Percentiles rank a stretch among this genome's conserved stretches.
Evolutionary conservation across 2,888 invertebrate genomes (phyloP).

Genomic region (Ophioninae sp.): DNA sequence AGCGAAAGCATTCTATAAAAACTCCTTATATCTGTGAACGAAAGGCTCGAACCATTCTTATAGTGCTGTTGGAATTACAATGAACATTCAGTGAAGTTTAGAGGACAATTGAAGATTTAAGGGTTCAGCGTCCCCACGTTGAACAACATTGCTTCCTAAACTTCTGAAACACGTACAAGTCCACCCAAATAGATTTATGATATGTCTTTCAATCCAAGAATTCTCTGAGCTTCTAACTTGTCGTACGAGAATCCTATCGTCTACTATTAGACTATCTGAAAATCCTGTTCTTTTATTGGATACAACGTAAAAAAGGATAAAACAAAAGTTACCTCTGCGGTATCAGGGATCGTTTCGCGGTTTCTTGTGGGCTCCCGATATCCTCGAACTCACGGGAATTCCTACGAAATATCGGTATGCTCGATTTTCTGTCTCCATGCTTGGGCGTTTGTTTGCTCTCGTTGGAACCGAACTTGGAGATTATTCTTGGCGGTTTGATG

Average conservation of each 20-base stretch:
- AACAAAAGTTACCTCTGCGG: conserved; percentile 75
- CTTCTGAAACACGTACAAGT: no score
- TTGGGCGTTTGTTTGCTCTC: conserved; percentile 68
- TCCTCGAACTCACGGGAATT: conserved; percentile 79
- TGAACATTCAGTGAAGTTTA: no score
- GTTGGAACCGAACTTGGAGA: conserved; percentile 66
- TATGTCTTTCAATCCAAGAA: neutral
- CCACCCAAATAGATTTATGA: neutral
- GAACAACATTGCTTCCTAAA: no score
- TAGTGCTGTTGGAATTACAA: no score
- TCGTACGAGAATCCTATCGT: neutral
- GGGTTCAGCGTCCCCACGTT: no score
- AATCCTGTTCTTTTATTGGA: neutral
- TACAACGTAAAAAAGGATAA: neutral
- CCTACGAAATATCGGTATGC: conserved; percentile 76
- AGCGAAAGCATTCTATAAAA: no score
- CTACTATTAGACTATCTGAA: neutral
- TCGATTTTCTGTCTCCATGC: conserved; percentile 76
- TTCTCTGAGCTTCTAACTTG: neutral
- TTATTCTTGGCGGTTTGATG: conserved; percentile 74
- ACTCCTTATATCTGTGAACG: no score
- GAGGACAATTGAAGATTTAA: no score
- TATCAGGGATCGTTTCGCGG: conserved; percentile 78
- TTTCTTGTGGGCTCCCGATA: conserved; percentile 77
- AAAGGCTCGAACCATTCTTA: no score